Evolutionary conservation across 2,888 invertebrate genomes (phyloP).

Genomic region (Tipula helvola): DNA sequence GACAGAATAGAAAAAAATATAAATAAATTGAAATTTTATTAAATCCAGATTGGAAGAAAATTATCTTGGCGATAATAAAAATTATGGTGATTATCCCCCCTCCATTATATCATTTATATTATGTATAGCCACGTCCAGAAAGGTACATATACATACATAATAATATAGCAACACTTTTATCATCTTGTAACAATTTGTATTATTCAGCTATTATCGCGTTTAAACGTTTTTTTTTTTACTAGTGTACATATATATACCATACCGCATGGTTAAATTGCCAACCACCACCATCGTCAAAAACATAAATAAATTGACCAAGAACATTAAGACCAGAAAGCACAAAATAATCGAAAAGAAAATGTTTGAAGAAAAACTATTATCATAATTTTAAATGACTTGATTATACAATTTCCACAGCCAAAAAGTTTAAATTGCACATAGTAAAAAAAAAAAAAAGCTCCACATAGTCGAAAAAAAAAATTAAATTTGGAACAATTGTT

Average conservation of each 20-base stretch:
- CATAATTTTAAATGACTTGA: constrained; percentile 9
- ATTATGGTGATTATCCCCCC: neutral
- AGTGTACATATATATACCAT: neutral
- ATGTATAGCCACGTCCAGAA: neutral
- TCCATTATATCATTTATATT: neutral
- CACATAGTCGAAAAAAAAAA: neutral
- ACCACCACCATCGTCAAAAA: neutral
- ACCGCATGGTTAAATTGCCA: neutral
- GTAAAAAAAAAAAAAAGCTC: neutral
- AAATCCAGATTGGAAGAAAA: neutral
- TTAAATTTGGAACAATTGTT: neutral
- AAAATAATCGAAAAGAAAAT: constrained; percentile 6
- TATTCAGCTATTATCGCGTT: neutral
- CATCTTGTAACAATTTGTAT: neutral
- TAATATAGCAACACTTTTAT: neutral
- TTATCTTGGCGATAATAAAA: neutral
- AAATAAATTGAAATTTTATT: neutral
- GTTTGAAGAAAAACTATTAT: constrained; percentile 9
- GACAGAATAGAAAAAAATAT: neutral
- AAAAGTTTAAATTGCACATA: constrained; percentile 5
- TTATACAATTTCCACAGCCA: constrained; percentile 10
- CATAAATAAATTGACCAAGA: constrained; percentile 9
- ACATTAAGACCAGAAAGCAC: neutral
- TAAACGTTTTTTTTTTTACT: neutral
- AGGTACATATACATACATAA: neutral